Evolutionary conservation across 1,140 invertebrate species (phyloP), one percentile per base, ranked within the genome.

Genomic region (Matsumurasca onukii): DNA sequence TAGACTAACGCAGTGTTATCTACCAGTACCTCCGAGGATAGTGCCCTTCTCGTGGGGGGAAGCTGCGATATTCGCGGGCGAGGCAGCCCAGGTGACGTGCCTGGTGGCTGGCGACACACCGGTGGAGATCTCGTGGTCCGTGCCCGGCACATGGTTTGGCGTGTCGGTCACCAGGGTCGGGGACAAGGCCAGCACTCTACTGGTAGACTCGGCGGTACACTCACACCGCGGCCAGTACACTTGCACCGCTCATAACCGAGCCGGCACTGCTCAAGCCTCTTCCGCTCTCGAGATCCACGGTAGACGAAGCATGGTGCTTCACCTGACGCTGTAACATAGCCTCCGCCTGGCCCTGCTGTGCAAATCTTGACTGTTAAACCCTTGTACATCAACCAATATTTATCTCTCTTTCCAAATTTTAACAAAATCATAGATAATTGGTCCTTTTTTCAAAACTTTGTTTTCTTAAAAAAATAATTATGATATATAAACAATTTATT

Each of bases 191-290:
- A 79, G 71, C 69, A 71, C 78, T 69, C 79, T 92, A 57, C 88
- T 86, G 71, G 90, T 92, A 73, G 88, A 91, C 73, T 82, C 86
- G 2, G 88, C 91, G 12, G 83, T 82, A 31, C 85, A 86, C 3
- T 79, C 79, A 68, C 86, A 89, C 76, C 31, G 68, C 20, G 90
- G 90, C 48, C 83, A 86, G 52, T 91, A 89, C 76, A 86, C 87
- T 64, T 91, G 90, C 73, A 83, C 86, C 66, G 92, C 91, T 24
- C 87, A 83, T 73, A 95, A 94, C 78, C 79, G 82, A 52, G 91
- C 90, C 49, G 91, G 91, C 57, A 81, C 83, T 39, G 86, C 85
- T 51, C 86, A 86, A 71, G 89, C 89, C 73, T 87, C 87, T 24
- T 84, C 89, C 24, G 75, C 84, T 64, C 81, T 91, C 65, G 83